These are phyloP conservation scores for Incurvaria masculella DNA, from an alignment of 2,888 invertebrate genomes.

Conservation along the genomic window DNA sequence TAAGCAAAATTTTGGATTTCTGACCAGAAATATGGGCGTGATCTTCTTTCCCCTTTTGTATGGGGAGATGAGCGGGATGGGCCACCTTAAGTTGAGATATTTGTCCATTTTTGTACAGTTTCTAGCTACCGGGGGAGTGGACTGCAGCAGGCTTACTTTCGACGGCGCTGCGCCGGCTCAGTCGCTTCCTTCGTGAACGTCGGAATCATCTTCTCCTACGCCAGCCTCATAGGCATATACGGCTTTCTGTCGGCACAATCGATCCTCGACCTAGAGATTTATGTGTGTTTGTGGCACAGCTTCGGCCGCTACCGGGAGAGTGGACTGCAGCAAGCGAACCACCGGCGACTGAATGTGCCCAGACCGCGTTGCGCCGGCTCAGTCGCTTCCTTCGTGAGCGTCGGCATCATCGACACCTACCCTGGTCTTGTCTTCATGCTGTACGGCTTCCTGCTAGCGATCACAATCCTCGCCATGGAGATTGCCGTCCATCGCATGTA, in stretches of 20 bases:
- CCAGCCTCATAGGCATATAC: too few relatives aligned
- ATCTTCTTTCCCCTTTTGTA: too few relatives aligned
- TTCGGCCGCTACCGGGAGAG: constrained; percentile 47
- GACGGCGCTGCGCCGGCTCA: constrained; percentile 50
- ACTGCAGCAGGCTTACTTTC: constrained; percentile 43
- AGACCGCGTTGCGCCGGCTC: constrained; percentile 57
- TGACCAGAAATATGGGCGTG: too few relatives aligned
- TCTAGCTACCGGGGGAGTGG: constrained; percentile 57
- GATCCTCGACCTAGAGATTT: too few relatives aligned
- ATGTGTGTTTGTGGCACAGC: too few relatives aligned
- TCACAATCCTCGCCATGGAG: constrained; percentile 36
- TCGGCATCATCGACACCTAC: constrained; percentile 55
- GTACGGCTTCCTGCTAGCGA: constrained; percentile 41
- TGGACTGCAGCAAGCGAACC: constrained; percentile 48
- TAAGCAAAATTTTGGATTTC: too few relatives aligned
- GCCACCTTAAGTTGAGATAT: too few relatives aligned
- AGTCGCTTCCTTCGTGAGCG: constrained; percentile 59
- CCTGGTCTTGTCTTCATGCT: constrained; percentile 50
- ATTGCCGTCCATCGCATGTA: constrained; percentile 33
- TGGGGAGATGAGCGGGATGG: too few relatives aligned
- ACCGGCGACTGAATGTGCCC: constrained; percentile 54
- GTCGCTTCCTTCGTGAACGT: constrained; percentile 62
- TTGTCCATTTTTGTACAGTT: too few relatives aligned
- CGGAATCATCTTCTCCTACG: too few relatives aligned
- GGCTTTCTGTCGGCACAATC: too few relatives aligned